Percentiles rank a stretch among this genome's conserved stretches.
Conservation (phyloP, 2,797 vertebrate species). For the Oreochromis grahami region DNA sequence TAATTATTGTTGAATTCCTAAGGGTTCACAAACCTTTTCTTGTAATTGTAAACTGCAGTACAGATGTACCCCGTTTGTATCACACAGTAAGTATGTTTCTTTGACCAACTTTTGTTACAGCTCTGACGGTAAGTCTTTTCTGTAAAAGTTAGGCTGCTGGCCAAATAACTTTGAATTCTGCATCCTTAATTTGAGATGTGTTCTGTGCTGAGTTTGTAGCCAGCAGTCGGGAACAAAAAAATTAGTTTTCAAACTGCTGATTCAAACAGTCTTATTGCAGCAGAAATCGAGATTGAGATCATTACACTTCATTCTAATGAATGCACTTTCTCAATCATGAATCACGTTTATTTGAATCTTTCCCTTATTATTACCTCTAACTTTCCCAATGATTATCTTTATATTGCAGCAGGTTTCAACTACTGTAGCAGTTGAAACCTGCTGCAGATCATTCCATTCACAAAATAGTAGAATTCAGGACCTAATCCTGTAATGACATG, state of each 20-base stretch:
- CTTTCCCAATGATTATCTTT: neutral
- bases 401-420: neutral
- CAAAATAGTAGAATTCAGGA: neutral
- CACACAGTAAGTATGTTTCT: constrained; percentile 72
- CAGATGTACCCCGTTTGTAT: constrained; percentile 48
- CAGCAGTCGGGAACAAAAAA: neutral
- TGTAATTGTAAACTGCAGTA: constrained; percentile 17
- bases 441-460: neutral
- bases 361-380: neutral
- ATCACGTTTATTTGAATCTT: neutral
- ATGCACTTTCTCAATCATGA: neutral
- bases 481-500: constrained; percentile 3
- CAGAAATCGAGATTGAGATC: neutral
- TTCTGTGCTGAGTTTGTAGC: neutral
- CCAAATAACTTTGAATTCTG: neutral
- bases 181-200: neutral
- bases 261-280: neutral
- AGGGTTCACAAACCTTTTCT: neutral
- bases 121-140: constrained; percentile 71
- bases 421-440: neutral
- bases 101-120: constrained; percentile 60
- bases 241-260: neutral
- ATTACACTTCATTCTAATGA: neutral
- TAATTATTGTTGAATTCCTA: neutral
- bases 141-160: neutral